Evolutionary conservation across 2,113 vertebrate species (phyloP).

Genomic region (Aix galericulata): DNA sequence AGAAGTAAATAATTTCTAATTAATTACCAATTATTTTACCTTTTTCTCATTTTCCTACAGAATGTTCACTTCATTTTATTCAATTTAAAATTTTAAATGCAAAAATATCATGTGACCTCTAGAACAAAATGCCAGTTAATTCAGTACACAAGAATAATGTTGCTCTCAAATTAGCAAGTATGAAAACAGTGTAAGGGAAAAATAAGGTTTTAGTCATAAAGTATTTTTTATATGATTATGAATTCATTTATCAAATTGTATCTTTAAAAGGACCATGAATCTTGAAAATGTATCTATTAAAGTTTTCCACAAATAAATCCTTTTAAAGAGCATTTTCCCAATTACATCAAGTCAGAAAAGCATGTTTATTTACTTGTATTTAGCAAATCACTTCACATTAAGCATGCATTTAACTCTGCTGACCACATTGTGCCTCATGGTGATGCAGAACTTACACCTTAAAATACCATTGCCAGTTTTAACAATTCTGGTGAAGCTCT

Average conservation of each 20-base stretch:
- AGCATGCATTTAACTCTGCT: not conserved
- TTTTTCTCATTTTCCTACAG: not conserved
- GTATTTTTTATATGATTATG: not conserved
- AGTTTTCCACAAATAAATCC: not conserved
- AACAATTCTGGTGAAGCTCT: not conserved
- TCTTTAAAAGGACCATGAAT: not conserved
- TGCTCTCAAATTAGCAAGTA: not conserved
- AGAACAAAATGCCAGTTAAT: not conserved
- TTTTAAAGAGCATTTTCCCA: not conserved
- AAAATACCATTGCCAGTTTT: not conserved
- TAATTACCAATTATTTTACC: not conserved
- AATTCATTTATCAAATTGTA: not conserved
- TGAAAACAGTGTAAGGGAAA: not conserved
- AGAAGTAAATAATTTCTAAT: not conserved
- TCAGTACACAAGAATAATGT: not conserved
- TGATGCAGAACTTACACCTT: not conserved
- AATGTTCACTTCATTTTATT: not conserved
- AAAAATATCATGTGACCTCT: not conserved
- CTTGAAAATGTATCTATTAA: not conserved
- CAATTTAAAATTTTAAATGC: not conserved
- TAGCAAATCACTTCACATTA: not conserved
- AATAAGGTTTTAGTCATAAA: not conserved
- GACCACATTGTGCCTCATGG: not conserved
- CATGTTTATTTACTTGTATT: not conserved
- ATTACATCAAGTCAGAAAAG: not conserved